Evolutionary conservation across 1,140 invertebrate species (phyloP).

Genomic region (Brachionus asplanchnoidis): DNA sequence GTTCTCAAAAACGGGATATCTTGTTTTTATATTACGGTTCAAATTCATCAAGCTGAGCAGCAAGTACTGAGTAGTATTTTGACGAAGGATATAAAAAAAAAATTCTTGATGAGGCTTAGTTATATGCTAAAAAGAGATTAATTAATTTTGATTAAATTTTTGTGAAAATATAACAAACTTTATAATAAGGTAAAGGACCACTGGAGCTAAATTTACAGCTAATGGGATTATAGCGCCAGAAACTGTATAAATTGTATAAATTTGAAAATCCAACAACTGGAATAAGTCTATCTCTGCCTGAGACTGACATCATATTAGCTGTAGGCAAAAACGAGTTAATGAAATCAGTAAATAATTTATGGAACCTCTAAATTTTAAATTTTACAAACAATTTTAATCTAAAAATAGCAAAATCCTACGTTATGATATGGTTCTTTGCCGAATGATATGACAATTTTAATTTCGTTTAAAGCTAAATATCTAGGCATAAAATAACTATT

Average conservation of each 20-base stretch:
- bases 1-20: slow-evolving; percentile 8
- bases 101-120: slow-evolving; percentile 20
- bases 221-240: slow-evolving; percentile 19
- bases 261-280: slow-evolving; percentile 41
- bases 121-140: slow-evolving; percentile 6
- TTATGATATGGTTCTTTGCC: slow-evolving; percentile 27
- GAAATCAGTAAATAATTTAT: slow-evolving; percentile 23
- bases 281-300: slow-evolving; percentile 27
- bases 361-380: slow-evolving; percentile 10
- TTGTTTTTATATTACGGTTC: not conserved
- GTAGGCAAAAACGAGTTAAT: slow-evolving; percentile 26
- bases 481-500: slow-evolving; percentile 29
- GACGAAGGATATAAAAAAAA: slow-evolving; percentile 1
- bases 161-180: not conserved
- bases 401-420: not conserved
- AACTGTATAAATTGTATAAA: slow-evolving; percentile 5
- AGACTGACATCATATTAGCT: slow-evolving; percentile 1
- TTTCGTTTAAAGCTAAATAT: slow-evolving; percentile 40
- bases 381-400: not conserved
- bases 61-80: slow-evolving; percentile 37
- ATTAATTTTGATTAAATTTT: not conserved
- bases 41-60: not conserved
- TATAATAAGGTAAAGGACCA: slow-evolving; percentile 35
- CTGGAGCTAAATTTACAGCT: slow-evolving; percentile 35
- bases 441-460: slow-evolving; percentile 16